phyloP scores from a whole-genome alignment of 1,140 invertebrate genomes.

The Drosophila kurseongensis region DNA sequence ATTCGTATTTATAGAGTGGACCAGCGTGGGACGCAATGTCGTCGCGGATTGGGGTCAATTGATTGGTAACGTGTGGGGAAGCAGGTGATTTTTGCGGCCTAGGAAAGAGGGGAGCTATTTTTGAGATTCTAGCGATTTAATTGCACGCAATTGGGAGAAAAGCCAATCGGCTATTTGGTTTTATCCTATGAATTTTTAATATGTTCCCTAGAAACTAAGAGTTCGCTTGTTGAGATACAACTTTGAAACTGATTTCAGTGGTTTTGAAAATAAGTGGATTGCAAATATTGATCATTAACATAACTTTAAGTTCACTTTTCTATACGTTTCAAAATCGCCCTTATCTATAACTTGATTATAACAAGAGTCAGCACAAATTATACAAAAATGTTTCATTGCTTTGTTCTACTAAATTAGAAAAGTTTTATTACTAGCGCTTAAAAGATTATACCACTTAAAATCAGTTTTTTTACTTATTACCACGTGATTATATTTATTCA shows the following conservation, averaged over 20 bases:
- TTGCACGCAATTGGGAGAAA: slow-evolving; percentile 4
- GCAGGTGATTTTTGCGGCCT: slow-evolving; percentile 35
- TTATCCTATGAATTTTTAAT: no score
- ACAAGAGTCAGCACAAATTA: no score
- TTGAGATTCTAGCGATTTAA: slow-evolving; percentile 28
- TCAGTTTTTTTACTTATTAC: not conserved
- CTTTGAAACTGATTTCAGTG: no score
- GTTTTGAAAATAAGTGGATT: no score
- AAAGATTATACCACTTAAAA: slow-evolving; percentile 6
- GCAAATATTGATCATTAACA: no score
- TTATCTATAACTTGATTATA: no score
- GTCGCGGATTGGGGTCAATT: slow-evolving; percentile 72
- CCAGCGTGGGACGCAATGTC: slow-evolving; percentile 54
- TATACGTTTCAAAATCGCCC: no score
- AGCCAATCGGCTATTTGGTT: not conserved
- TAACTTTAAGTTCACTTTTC: not conserved
- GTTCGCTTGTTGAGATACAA: no score
- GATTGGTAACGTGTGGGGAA: slow-evolving; percentile 47
- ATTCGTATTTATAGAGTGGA: slow-evolving; percentile 77
- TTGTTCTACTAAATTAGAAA: not conserved
- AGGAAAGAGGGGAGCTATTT: slow-evolving; percentile 43
- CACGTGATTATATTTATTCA: slow-evolving; percentile 1
- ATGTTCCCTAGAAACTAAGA: no score
- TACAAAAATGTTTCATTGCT: no score
- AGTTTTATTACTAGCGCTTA: not conserved